These are phyloP conservation scores for Pimpla rufipes DNA, from an alignment of 2,888 invertebrate species.

Conservation along the genomic window DNA sequence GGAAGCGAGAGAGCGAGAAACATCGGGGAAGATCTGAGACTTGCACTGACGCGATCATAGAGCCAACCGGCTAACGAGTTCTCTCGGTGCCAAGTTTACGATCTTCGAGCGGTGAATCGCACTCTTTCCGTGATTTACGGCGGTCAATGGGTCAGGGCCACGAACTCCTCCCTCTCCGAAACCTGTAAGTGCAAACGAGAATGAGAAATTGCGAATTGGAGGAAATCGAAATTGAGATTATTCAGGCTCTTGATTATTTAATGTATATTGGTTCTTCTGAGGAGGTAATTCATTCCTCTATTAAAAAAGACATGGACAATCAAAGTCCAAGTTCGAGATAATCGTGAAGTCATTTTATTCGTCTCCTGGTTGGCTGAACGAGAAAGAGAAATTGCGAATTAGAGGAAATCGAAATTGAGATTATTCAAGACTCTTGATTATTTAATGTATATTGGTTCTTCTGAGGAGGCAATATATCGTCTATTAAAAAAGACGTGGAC, in stretches of 20 bases:
- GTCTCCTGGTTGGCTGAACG: too few relatives aligned
- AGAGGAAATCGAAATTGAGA: constrained; percentile 34
- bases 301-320: too few relatives aligned
- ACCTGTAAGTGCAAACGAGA: constrained; percentile 39
- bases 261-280: neutral
- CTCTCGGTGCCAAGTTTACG: constrained; percentile 73
- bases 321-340: too few relatives aligned
- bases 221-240: constrained; percentile 33
- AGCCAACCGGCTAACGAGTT: constrained; percentile 70
- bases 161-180: constrained; percentile 61
- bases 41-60: constrained; percentile 62
- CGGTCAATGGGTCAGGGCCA: constrained; percentile 75
- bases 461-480: neutral
- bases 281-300: neutral
- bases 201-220: constrained; percentile 29
- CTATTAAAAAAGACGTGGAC: too few relatives aligned
- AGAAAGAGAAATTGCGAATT: constrained; percentile 22
- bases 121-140: constrained; percentile 73
- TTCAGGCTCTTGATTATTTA: constrained; percentile 40
- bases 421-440: constrained; percentile 42
- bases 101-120: constrained; percentile 67
- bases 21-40: constrained; percentile 47
- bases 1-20: constrained; percentile 37
- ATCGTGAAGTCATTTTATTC: too few relatives aligned
- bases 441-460: neutral